These are phyloP conservation scores for Eupithecia tripunctaria DNA, from an alignment of 2,888 invertebrate genomes.

Conservation along the genomic window DNA sequence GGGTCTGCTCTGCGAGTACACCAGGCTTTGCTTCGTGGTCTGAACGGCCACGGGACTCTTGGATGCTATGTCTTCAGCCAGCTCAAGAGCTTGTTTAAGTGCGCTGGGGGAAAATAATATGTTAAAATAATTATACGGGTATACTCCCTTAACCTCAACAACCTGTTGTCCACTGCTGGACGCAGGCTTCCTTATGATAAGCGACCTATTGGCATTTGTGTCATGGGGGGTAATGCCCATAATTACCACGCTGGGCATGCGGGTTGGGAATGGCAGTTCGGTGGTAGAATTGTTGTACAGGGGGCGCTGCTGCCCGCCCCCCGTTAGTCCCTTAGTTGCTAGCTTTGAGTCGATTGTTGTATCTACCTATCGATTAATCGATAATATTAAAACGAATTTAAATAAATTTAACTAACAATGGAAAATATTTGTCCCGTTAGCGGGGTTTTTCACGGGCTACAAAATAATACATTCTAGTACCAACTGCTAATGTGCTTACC, in stretches of 20 bases:
- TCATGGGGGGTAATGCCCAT: no score
- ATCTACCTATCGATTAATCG: conserved; percentile 4
- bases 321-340: no score
- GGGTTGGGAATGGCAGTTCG: no score
- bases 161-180: no score
- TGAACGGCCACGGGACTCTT: conserved; percentile 98
- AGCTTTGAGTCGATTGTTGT: conserved; percentile 6
- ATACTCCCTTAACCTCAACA: no score
- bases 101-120: conserved; percentile 78
- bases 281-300: no score
- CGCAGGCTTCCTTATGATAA: no score
- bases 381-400: neutral
- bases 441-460: neutral
- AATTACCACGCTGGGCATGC: no score
- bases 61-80: conserved; percentile 91
- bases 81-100: conserved; percentile 87
- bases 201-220: no score
- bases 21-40: conserved; percentile 92
- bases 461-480: neutral
- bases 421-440: neutral
- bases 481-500: neutral
- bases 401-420: neutral
- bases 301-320: no score
- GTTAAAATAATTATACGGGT: no score
- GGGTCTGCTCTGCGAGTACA: conserved; percentile 94